A percentile compares a stretch with the other conserved stretches of the same genome.
These are phyloP conservation scores for Thysanoteuthis rhombus DNA, from an alignment of 2,888 invertebrate genomes.

Conservation along the genomic window DNA sequence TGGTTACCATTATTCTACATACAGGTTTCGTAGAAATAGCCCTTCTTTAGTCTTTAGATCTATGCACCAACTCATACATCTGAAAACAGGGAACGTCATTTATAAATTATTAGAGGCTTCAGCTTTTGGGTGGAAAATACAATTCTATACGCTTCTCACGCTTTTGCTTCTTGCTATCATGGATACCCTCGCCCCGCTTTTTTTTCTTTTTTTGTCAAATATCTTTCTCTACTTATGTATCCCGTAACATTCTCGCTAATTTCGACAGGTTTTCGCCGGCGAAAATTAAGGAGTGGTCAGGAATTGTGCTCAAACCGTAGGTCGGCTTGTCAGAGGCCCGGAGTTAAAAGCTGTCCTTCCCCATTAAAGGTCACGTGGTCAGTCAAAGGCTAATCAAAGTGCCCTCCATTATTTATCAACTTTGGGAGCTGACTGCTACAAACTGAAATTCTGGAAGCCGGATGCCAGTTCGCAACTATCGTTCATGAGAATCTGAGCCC, in stretches of 20 bases:
- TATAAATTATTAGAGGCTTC: neutral
- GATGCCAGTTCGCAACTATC: neutral
- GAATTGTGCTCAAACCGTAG: neutral
- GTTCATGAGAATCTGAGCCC: neutral
- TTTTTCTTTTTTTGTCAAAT: neutral
- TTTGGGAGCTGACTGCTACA: neutral
- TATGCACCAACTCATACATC: too few relatives aligned
- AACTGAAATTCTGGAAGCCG: neutral
- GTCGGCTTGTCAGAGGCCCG: neutral
- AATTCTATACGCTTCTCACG: neutral
- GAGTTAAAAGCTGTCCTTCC: neutral
- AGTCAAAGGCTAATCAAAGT: neutral
- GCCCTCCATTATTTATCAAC: neutral
- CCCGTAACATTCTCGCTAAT: neutral
- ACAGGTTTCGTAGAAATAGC: too few relatives aligned
- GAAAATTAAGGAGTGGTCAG: neutral
- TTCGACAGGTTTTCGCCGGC: neutral
- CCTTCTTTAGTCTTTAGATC: too few relatives aligned
- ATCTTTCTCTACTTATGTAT: neutral
- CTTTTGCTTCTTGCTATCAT: neutral
- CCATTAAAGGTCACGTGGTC: neutral
- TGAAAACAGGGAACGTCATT: too few relatives aligned
- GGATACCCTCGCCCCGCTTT: neutral
- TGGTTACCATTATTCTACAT: too few relatives aligned
- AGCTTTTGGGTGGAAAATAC: neutral